Conservation (phyloP, 2,888 invertebrate genomes). For the Athetis lepigone region DNA sequence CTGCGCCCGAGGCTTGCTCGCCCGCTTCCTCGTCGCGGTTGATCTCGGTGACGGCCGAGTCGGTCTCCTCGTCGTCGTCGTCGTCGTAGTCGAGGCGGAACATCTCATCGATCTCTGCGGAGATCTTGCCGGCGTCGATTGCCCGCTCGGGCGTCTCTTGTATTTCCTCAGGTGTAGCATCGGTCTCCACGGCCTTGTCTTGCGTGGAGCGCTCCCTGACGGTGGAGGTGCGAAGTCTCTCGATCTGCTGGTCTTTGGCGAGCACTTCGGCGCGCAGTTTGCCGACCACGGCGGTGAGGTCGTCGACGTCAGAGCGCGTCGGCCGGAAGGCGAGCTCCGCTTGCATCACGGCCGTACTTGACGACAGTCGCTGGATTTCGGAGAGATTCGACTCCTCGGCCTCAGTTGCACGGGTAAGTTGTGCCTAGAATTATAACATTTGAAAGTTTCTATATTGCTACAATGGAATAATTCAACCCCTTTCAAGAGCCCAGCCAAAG, state of each 20-base stretch:
- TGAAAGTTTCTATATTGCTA: background rate
- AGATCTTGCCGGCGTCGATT: slow-evolving; percentile 80
- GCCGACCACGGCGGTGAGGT: slow-evolving; percentile 86
- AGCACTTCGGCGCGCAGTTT: slow-evolving; percentile 76
- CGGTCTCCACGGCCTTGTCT: slow-evolving; percentile 68
- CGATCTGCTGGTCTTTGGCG: slow-evolving; percentile 69
- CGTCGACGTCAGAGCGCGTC: slow-evolving; percentile 90
- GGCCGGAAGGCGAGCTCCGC: slow-evolving; percentile 91
- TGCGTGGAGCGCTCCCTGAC: slow-evolving; percentile 57
- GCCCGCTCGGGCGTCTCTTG: slow-evolving; percentile 58
- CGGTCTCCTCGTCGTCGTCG: slow-evolving; percentile 84
- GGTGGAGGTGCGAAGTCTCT: slow-evolving; percentile 64
- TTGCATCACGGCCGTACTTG: slow-evolving; percentile 87
- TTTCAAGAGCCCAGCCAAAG: background rate
- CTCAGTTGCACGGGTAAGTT: slow-evolving; percentile 83
- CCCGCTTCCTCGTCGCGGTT: slow-evolving; percentile 65
- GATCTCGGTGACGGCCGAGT: slow-evolving; percentile 83
- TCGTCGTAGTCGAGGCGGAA: slow-evolving; percentile 86
- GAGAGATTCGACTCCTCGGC: slow-evolving; percentile 90
- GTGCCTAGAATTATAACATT: slow-evolving; percentile 73
- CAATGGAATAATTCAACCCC: background rate
- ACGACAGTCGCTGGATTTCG: slow-evolving; percentile 90
- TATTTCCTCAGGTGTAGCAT: slow-evolving; percentile 70
- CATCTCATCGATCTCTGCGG: slow-evolving; percentile 87
- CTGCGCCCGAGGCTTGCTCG: slow-evolving; percentile 23